These are phyloP conservation scores for Ceryle rudis DNA, from an alignment of 2,797 vertebrate species.

Conservation along the genomic window DNA sequence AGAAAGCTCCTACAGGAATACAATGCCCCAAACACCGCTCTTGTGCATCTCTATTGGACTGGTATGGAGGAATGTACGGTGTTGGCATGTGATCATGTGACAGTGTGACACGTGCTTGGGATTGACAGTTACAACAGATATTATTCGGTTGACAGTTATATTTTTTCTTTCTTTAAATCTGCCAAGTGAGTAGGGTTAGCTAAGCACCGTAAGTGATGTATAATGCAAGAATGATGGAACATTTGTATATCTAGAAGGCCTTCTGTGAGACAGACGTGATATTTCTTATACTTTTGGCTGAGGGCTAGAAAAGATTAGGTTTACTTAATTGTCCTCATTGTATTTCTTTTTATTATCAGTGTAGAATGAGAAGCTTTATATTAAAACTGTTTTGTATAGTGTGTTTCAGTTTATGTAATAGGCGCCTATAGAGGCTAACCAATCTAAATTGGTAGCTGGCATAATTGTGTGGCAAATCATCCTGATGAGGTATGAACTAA, in stretches of 20 bases:
- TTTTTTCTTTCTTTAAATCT: not conserved
- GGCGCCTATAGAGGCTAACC: not conserved
- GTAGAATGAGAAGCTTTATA: not conserved
- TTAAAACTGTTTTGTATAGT: not conserved
- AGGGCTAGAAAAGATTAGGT: conserved; percentile 1
- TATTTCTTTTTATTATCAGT: conserved; percentile 3
- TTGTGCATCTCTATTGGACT: not conserved
- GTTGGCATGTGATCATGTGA: not conserved
- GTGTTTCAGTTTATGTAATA: not conserved
- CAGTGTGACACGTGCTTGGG: not conserved
- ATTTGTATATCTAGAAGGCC: not conserved
- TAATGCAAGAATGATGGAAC: not conserved
- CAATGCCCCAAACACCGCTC: not conserved
- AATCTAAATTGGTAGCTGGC: not conserved
- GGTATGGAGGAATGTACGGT: not conserved
- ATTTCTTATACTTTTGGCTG: not conserved
- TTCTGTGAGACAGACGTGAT: not conserved
- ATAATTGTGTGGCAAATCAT: not conserved
- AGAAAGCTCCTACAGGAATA: conserved; percentile 16
- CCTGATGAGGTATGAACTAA: not conserved
- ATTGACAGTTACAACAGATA: not conserved
- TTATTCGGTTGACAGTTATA: not conserved
- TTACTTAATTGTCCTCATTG: conserved; percentile 11
- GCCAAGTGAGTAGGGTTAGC: not conserved
- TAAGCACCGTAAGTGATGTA: not conserved